A percentile compares a stretch with the other conserved stretches of the same genome.
Evolutionary conservation across 1,140 invertebrate genomes (phyloP).

Genomic region (Tetranychus urticae): DNA sequence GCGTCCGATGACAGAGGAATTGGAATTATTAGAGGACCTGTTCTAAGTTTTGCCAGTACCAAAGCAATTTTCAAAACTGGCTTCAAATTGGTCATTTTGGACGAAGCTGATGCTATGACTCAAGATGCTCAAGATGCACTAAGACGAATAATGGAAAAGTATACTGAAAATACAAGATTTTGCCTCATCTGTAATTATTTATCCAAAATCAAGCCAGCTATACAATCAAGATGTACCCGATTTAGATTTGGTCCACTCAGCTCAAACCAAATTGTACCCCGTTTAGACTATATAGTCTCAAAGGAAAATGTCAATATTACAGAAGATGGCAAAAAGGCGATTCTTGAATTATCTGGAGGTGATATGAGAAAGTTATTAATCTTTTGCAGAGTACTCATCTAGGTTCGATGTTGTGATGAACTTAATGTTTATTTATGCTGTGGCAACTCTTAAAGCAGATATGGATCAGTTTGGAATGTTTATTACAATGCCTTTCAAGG

Average conservation of each 20-base stretch:
- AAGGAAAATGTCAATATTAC: constrained; percentile 67
- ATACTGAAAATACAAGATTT: constrained; percentile 90
- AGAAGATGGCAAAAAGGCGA: constrained; percentile 67
- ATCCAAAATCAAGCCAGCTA: constrained; percentile 89
- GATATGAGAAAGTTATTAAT: constrained; percentile 94
- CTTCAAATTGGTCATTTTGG: constrained; percentile 89
- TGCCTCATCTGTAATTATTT: constrained; percentile 98
- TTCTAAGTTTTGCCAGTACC: constrained; percentile 95
- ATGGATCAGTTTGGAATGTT: constrained; percentile 58
- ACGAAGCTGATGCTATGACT: constrained; percentile 99
- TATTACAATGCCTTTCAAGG: constrained; percentile 37
- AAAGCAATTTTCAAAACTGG: constrained; percentile 77
- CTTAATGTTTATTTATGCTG: constrained; percentile 87
- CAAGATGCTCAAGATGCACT: constrained; percentile 97
- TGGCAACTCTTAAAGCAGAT: constrained; percentile 62
- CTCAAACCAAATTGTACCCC: constrained; percentile 54
- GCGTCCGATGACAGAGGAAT: constrained; percentile 98
- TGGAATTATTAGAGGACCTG: constrained; percentile 76
- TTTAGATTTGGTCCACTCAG: constrained; percentile 84
- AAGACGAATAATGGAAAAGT: constrained; percentile 93
- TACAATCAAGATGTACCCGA: constrained; percentile 89
- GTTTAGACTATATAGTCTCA: constrained; percentile 58
- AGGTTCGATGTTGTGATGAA: constrained; percentile 58
- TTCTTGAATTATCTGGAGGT: constrained; percentile 70
- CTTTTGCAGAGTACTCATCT: constrained; percentile 65